These are phyloP conservation scores for Hoplodrina ambigua DNA, from an alignment of 2,888 invertebrate genomes.

Conservation along the genomic window DNA sequence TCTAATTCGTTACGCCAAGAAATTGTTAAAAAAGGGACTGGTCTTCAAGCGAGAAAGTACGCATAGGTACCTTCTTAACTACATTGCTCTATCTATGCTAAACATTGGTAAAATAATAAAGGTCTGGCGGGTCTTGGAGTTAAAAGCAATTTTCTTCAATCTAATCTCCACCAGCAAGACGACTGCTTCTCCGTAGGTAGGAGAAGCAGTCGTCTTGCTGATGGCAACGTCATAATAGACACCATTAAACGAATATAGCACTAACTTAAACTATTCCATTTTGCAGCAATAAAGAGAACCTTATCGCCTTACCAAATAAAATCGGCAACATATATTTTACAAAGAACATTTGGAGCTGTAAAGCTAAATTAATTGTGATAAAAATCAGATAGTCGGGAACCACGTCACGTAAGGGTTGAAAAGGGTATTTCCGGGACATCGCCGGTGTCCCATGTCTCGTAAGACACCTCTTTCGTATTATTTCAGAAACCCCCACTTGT, in stretches of 20 bases:
- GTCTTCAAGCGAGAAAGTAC: too few species aligned
- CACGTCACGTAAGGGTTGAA: slow-evolving; percentile 71
- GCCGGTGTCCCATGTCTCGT: slow-evolving; percentile 62
- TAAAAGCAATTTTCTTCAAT: neutral
- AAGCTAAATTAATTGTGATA: slow-evolving; percentile 71
- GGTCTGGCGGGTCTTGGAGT: too few species aligned
- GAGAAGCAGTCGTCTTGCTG: too few species aligned
- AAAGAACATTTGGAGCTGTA: slow-evolving; percentile 42
- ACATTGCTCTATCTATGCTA: too few species aligned
- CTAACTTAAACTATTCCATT: slow-evolving; percentile 15
- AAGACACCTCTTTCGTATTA: slow-evolving; percentile 62
- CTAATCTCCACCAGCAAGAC: neutral
- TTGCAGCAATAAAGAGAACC: slow-evolving; percentile 12
- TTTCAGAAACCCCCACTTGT: slow-evolving; percentile 52
- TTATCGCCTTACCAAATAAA: slow-evolving; percentile 40
- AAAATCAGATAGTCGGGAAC: slow-evolving; percentile 68
- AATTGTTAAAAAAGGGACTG: too few species aligned
- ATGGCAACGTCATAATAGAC: slow-evolving; percentile 17
- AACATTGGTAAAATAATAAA: too few species aligned
- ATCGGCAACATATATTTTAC: slow-evolving; percentile 40
- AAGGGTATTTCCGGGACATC: slow-evolving; percentile 65
- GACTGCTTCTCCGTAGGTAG: too few species aligned
- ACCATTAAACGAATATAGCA: neutral
- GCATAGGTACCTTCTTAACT: too few species aligned
- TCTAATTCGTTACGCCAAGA: too few species aligned